Percentiles rank a stretch among this genome's conserved stretches.
Evolutionary conservation across 2,113 vertebrate genomes (phyloP).

Genomic region (Antennarius striatus): DNA sequence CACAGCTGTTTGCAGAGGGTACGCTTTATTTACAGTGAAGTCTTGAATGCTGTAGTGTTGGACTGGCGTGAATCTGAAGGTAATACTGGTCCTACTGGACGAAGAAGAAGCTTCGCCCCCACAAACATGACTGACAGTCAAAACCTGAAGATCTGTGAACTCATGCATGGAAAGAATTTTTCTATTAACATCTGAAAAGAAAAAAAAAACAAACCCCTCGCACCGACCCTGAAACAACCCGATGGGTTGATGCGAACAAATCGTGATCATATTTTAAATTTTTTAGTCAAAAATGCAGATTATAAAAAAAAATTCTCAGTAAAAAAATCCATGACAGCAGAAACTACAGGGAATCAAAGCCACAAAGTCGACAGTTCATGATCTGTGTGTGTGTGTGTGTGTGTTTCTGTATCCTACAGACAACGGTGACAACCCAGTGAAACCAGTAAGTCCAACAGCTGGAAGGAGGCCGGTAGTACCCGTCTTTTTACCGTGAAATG

Average conservation of each 20-base stretch:
- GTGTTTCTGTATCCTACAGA: too few species aligned
- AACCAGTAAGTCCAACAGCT: too few species aligned
- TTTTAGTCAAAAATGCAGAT: conserved; percentile 22
- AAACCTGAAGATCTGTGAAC: neutral
- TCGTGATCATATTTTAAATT: conserved; percentile 10
- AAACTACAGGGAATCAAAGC: neutral
- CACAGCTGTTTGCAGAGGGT: neutral
- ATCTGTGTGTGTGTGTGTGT: too few species aligned
- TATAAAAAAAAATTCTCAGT: conserved; percentile 2
- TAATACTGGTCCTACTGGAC: conserved; percentile 46
- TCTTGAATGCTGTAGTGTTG: conserved; percentile 66
- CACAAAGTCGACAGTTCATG: too few species aligned
- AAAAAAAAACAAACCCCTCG: neutral
- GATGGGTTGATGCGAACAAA: neutral
- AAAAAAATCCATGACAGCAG: conserved; percentile 1
- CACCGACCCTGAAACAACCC: neutral
- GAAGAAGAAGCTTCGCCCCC: too few species aligned
- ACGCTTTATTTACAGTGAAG: conserved; percentile 67
- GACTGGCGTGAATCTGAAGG: conserved; percentile 46
- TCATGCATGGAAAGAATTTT: too few species aligned
- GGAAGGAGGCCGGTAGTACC: too few species aligned
- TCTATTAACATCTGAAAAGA: neutral
- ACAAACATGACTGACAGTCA: conserved; percentile 6
- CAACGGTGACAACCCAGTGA: too few species aligned
- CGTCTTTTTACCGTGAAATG: conserved; percentile 43